These are phyloP conservation scores for Psophia crepitans DNA, from an alignment of 2,113 vertebrate species.

Conservation along the genomic window DNA sequence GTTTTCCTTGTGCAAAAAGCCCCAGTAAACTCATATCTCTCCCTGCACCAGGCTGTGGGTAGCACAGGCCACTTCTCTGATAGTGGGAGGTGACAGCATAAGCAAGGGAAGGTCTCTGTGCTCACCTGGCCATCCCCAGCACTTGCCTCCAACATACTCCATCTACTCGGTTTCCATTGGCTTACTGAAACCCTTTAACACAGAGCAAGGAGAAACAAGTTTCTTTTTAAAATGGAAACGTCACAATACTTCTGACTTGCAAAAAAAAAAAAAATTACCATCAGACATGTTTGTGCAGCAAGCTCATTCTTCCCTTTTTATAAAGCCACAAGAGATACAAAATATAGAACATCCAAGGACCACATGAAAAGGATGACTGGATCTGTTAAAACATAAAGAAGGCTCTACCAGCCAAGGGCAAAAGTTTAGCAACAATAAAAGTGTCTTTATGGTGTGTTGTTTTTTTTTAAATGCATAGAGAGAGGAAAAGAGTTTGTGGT, in stretches of 20 bases:
- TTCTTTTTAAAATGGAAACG: not conserved
- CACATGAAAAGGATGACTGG: conserved; percentile 64
- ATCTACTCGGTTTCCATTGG: not conserved
- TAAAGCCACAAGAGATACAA: conserved; percentile 65
- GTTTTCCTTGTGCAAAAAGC: not conserved
- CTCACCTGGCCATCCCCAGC: fast-evolving
- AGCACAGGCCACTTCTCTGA: fast-evolving
- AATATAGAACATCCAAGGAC: conserved; percentile 55
- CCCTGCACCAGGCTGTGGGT: not conserved
- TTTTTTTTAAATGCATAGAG: conserved; percentile 13
- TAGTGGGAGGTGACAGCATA: not conserved
- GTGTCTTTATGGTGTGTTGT: conserved; percentile 31
- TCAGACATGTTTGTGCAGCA: conserved; percentile 51
- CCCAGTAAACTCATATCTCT: not conserved
- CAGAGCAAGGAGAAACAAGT: not conserved
- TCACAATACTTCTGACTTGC: conserved; percentile 27
- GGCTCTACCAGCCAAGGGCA: conserved; percentile 49
- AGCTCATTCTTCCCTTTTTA: conserved; percentile 49
- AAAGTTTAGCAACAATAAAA: conserved; percentile 72
- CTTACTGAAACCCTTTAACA: not conserved
- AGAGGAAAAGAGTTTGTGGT: conserved; percentile 71
- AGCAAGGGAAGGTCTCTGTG: not conserved
- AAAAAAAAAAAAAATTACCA: conserved; percentile 9
- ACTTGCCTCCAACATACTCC: not conserved
- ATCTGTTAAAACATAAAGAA: conserved; percentile 52